Conservation (phyloP, 2,888 invertebrate genomes). For the Rhorus exstirpatorius region DNA sequence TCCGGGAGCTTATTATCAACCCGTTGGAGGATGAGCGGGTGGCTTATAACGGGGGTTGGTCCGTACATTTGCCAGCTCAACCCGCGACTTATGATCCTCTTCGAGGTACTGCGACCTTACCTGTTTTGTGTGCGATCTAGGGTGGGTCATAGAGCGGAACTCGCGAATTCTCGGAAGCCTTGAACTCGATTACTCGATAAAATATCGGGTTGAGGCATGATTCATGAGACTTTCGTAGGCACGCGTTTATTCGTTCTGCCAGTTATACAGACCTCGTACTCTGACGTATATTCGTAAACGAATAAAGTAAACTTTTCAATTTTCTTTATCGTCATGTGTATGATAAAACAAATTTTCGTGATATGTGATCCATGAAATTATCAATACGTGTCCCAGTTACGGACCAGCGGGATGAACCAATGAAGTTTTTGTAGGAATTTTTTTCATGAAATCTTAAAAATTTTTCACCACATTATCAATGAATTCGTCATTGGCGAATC, state of each 20-base stretch:
- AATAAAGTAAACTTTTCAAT: neutral
- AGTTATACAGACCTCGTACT: slow-evolving; percentile 2
- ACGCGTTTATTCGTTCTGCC: slow-evolving; percentile 23
- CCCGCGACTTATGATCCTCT: slow-evolving; percentile 27
- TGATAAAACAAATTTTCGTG: no score
- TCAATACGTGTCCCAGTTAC: no score
- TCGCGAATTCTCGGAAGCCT: slow-evolving; percentile 74
- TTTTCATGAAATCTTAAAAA: no score
- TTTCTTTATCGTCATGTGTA: neutral
- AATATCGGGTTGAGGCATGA: slow-evolving; percentile 75
- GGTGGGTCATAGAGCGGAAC: slow-evolving; percentile 35
- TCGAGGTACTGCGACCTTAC: slow-evolving; percentile 37
- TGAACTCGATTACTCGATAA: slow-evolving; percentile 73
- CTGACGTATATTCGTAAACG: slow-evolving; percentile 24
- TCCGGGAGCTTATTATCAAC: slow-evolving; percentile 4
- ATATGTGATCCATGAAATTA: no score
- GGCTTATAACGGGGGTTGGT: slow-evolving; percentile 17
- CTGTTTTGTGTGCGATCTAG: slow-evolving; percentile 5
- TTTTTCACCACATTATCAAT: no score
- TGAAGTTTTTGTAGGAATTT: no score
- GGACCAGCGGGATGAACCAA: no score
- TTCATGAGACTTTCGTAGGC: slow-evolving; percentile 74
- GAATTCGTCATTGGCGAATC: no score
- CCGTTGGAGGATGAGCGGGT: slow-evolving; percentile 11
- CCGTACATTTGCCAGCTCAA: slow-evolving; percentile 6